Base-by-base conservation (phyloP, 2,888 invertebrate species). In the Iphiclides podalirius region DNA sequence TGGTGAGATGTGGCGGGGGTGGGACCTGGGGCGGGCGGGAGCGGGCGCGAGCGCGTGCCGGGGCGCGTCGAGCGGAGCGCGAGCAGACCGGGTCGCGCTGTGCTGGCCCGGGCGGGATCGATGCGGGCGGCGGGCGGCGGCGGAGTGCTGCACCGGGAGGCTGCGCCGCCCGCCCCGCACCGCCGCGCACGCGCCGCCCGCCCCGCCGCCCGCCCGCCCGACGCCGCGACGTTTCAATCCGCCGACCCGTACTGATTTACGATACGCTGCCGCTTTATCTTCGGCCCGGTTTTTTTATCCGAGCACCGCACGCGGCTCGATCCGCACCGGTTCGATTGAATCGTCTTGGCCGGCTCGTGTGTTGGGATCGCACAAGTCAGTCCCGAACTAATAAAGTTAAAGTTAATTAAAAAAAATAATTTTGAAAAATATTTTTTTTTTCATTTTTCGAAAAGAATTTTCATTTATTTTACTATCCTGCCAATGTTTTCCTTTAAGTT, bases 111-210 rank as follows among this genome's bases (percentile, higher is more conserved):
- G 79, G 77, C 77, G 82, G 81, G 82, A 84, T 84, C 85, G 83
- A 85, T 86, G 85, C 83, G 83, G 83, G 84, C 81, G 73, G 84
- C 86, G 84, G 82, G 86, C 83, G 85, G 79, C 79, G 79, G 84
- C 84, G 84, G 87, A 87, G 87, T 85, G 85, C 82, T 83, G 82
- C 78, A 81, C 77, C 75, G 74, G 79, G 70, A 66, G 67, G 66
- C 71, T 66, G 68, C 60, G 67, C 66, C 57, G 54, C 62, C 54
- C 60, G 58, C 53, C 57, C 56, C 52, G 52, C 58, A 42, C 47
- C 50, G 42, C 58, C 60, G 55, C 61, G 63, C 64, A 57, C 58
- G 61, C 61, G 58, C 54, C 52, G 54, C 52, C 54, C 61, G 50
- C 51, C 54, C 55, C 63, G 59, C 57, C 54, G 61, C 65, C 60